Conservation (phyloP, 2,113 vertebrate species). For the Cyprinodon tularosa region DNA sequence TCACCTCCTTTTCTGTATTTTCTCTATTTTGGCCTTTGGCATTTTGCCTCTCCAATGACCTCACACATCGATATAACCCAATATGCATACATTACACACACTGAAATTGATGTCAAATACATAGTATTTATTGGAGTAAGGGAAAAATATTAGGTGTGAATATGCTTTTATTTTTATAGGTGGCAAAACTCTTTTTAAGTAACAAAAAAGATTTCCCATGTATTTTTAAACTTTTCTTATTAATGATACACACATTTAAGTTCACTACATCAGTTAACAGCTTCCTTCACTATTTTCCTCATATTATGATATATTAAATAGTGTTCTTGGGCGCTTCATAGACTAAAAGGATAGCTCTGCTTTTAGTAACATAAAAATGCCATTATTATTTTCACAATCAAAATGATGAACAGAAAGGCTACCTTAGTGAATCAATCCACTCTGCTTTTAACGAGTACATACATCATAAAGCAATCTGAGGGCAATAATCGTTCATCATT, state of each 20-base stretch:
- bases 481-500: slow-evolving; percentile 80
- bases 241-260: slow-evolving; percentile 20
- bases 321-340: not conserved
- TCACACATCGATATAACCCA: slow-evolving; percentile 59
- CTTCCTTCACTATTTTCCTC: slow-evolving; percentile 11
- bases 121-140: slow-evolving; percentile 53
- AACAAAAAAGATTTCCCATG: not conserved
- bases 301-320: slow-evolving; percentile 51
- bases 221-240: not conserved
- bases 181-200: slow-evolving; percentile 13
- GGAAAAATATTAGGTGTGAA: slow-evolving; percentile 28
- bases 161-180: slow-evolving; percentile 1
- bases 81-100: slow-evolving; percentile 54
- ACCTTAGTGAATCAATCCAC: slow-evolving; percentile 60
- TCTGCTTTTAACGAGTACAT: slow-evolving; percentile 77
- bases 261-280: slow-evolving; percentile 27
- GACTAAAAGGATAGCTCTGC: slow-evolving; percentile 33
- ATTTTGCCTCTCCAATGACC: slow-evolving; percentile 52
- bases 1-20: slow-evolving; percentile 48
- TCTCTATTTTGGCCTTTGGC: slow-evolving; percentile 66
- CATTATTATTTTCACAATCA: slow-evolving; percentile 74
- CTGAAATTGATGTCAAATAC: slow-evolving; percentile 58
- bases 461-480: slow-evolving; percentile 76
- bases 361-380: slow-evolving; percentile 49
- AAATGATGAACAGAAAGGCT: slow-evolving; percentile 75